These are phyloP conservation scores for Spheniscus mendiculus DNA, from an alignment of 2,113 vertebrate species.

Conservation along the genomic window DNA sequence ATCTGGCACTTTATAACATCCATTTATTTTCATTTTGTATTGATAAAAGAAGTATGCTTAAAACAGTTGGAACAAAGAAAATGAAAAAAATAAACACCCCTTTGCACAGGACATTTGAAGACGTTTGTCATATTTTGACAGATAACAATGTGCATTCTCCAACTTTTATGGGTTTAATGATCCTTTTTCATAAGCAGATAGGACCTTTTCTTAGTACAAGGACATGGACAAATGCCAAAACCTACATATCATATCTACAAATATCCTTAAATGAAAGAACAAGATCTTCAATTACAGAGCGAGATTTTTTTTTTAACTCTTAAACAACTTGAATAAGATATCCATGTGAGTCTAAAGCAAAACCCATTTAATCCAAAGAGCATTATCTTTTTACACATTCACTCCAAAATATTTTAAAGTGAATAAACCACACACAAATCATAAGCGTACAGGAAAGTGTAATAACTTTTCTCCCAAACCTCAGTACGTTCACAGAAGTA, in stretches of 20 bases:
- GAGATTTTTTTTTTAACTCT: neutral
- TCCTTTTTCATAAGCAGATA: neutral
- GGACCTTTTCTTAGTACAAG: neutral
- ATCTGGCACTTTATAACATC: neutral
- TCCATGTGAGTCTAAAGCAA: neutral
- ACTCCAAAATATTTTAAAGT: neutral
- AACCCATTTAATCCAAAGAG: neutral
- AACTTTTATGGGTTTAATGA: neutral
- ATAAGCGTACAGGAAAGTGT: neutral
- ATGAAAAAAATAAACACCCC: neutral
- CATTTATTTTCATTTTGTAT: neutral
- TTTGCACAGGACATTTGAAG: neutral
- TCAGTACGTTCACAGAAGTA: neutral
- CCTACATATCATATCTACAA: neutral
- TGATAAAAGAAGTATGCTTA: neutral
- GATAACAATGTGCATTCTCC: neutral
- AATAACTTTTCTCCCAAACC: neutral
- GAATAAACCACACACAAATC: neutral
- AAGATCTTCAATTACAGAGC: neutral
- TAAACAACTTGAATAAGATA: neutral
- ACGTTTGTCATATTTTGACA: neutral
- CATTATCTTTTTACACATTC: neutral
- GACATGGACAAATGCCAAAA: neutral
- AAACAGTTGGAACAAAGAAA: neutral
- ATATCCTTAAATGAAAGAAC: neutral